phyloP scores from a whole-genome alignment of 2,888 invertebrate genomes.

The Acheta domesticus region DNA sequence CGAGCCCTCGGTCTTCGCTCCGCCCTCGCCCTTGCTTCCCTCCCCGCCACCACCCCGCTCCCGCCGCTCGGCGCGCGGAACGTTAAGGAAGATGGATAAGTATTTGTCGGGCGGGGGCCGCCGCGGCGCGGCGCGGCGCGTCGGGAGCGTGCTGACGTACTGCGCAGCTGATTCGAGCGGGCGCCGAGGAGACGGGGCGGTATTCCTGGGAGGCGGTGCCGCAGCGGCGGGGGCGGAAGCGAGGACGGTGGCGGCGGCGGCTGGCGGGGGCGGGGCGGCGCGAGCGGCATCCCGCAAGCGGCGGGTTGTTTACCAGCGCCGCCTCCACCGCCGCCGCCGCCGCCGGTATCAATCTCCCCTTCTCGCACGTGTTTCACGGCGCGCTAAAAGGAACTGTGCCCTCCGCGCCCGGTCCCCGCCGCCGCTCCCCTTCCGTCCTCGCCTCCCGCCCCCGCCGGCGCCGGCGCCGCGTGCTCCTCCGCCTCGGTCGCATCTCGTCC shows the following conservation, averaged over 20 bases:
- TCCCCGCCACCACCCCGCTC: not conserved
- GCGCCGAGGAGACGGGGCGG: not conserved
- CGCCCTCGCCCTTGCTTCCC: not conserved
- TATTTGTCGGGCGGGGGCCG: not conserved
- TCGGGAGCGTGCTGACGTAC: not conserved
- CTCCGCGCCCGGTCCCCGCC: not conserved
- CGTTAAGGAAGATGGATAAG: not conserved
- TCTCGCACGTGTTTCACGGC: not conserved
- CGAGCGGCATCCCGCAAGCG: not conserved
- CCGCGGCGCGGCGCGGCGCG: not conserved
- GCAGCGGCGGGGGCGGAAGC: no score
- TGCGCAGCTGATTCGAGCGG: not conserved
- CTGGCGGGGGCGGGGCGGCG: not conserved
- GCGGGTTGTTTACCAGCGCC: constrained; percentile 3
- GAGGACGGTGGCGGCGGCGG: not conserved
- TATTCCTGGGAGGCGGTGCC: not conserved
- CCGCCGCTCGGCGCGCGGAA: not conserved
- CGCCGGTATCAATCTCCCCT: not conserved
- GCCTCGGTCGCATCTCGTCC: not conserved
- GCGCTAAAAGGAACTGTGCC: not conserved
- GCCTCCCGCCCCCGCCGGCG: not conserved
- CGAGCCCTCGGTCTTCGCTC: not conserved
- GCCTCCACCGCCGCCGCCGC: not conserved
- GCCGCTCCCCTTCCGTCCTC: not conserved
- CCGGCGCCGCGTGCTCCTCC: not conserved